Base-by-base conservation (phyloP, 2,113 vertebrate species). In the Hippocampus zosterae region DNA sequence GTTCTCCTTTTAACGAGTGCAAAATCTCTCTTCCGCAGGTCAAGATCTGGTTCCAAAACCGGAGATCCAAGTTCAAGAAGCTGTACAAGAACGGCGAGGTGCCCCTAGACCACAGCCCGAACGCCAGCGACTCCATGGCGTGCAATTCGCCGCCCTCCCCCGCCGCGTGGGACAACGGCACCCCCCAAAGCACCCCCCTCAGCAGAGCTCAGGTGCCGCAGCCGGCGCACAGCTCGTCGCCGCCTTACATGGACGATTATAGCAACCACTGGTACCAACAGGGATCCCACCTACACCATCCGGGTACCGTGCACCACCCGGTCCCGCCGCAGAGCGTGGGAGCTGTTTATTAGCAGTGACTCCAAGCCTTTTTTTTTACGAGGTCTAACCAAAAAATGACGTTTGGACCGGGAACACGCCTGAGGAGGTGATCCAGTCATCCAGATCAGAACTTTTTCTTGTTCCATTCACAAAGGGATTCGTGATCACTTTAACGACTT, bases 1-100 rank as follows among this genome's bases (percentile, higher is more conserved):
- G 16, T 42, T 64, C n/a, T 65, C 63, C 11, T 16, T 48, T 42
- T 23, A 65, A 44, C 21, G 42, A 11, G 6, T 46, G 2, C 23
- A 33, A 1, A 33, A 37, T 37, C 33, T 13, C 48, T 18, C 66
- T 63, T 2, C 18, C 16, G 29, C 85, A 99, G 96, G 96, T 98
- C 50, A 98, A 99, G 88, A 99, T 99, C 81, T 99, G 97, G 96
- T 99, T 99, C 91, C 96, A 99, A 91, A 98, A 98, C 91, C 91
- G 97, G 46, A 91, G 97, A 41, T 98, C 96, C 89, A 99, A 99
- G 87, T 98, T 99, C 92, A 99, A 99, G 94, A 98, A 98, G 83
- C 91, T 99, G 50, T 98, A 98, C 91, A 99, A 99, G 87, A 99
- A 97, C 12, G 97, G 97, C 37, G 97, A 98, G 81, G 94, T 96